Evolutionary conservation across 1,140 invertebrate genomes (phyloP).

Genomic region (Halotydeus destructor): DNA sequence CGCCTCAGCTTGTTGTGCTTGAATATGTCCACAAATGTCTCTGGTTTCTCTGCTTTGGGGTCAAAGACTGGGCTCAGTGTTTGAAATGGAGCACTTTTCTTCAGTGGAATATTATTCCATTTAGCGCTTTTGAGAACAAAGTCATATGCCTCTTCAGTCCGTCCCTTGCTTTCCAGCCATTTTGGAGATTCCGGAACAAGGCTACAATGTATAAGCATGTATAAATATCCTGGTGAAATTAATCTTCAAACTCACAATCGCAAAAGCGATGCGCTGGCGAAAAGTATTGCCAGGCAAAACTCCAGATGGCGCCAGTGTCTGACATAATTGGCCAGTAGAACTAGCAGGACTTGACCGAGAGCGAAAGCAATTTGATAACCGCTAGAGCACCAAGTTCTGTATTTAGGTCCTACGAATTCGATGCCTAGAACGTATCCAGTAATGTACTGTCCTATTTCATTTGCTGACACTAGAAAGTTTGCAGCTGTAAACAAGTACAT

Average conservation of each 20-base stretch:
- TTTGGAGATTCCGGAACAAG: conserved; percentile 17
- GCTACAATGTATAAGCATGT: conserved; percentile 9
- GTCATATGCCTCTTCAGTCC: conserved; percentile 8
- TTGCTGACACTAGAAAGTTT: too few relatives aligned
- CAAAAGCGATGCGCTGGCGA: conserved; percentile 21
- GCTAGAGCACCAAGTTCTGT: conserved; percentile 20
- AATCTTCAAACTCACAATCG: conserved; percentile 2
- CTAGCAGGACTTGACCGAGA: conserved; percentile 21
- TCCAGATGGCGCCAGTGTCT: conserved; percentile 22
- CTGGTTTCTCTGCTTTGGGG: background rate
- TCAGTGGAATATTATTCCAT: conserved; percentile 12
- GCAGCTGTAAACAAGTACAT: too few relatives aligned
- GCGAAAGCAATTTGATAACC: conserved; percentile 23
- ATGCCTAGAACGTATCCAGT: too few relatives aligned
- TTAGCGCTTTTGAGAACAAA: conserved; percentile 13
- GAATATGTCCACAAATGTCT: conserved; percentile 12
- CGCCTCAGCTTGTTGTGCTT: conserved; percentile 12
- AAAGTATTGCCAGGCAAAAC: conserved; percentile 16
- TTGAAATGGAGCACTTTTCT: background rate
- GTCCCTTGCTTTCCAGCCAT: conserved; percentile 16
- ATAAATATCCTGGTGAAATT: background rate
- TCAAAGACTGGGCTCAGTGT: background rate
- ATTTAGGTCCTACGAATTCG: conserved; percentile 21
- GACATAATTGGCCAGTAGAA: conserved; percentile 22
- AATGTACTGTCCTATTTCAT: too few relatives aligned